A percentile compares a stretch with the other conserved stretches of the same genome.
Evolutionary conservation across 1,140 invertebrate genomes (phyloP).

Genomic region (Trypoxylus dichotomus): DNA sequence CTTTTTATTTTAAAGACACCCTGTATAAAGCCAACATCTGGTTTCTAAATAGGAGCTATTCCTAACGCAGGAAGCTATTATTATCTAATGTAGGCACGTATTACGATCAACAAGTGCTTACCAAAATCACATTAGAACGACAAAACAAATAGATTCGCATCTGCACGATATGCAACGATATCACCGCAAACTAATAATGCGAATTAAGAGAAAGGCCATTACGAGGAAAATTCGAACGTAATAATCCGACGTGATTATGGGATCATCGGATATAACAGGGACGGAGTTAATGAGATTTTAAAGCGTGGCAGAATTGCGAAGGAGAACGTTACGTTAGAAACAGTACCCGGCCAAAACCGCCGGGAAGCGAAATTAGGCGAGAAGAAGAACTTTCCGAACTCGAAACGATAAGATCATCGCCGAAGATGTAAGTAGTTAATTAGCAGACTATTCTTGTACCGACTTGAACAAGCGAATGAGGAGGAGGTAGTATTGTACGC

Average conservation of each 20-base stretch:
- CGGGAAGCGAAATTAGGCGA: not conserved
- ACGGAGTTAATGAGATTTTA: constrained; percentile 20
- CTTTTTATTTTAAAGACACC: too few species aligned
- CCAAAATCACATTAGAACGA: not conserved
- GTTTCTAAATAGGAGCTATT: too few species aligned
- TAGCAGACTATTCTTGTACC: constrained; percentile 4
- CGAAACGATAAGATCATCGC: not conserved
- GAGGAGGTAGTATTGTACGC: not conserved
- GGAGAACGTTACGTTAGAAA: not conserved
- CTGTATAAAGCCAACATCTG: too few species aligned
- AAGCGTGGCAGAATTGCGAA: not conserved
- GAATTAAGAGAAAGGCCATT: not conserved
- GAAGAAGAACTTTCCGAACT: constrained; percentile 10
- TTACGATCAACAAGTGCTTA: not conserved
- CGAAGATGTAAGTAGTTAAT: constrained; percentile 8
- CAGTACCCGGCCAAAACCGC: not conserved
- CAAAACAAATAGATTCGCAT: not conserved
- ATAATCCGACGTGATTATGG: constrained; percentile 14
- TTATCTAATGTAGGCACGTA: too few species aligned
- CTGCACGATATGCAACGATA: not conserved
- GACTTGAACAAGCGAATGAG: not conserved
- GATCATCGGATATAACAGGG: constrained; percentile 10
- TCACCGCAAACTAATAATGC: not conserved
- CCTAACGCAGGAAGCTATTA: too few species aligned
- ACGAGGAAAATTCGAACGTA: constrained; percentile 14